Percentiles rank a stretch among this genome's conserved stretches.
Evolutionary conservation across 2,888 invertebrate species (phyloP).

Genomic region (Euclidia mi): DNA sequence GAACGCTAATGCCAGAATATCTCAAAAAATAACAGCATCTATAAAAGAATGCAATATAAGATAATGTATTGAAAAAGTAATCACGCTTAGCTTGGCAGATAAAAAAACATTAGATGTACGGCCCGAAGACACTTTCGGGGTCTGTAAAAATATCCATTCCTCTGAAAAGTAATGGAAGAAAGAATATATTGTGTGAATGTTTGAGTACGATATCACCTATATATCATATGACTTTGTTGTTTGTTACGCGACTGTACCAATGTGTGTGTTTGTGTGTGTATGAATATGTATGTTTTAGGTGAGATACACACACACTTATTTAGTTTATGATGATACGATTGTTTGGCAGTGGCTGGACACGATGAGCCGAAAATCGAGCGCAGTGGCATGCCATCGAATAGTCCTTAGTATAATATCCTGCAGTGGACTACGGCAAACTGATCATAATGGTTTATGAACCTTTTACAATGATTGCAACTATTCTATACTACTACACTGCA

Average conservation of each 20-base stretch:
- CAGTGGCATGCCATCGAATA: too few species aligned
- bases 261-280: background rate
- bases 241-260: too few species aligned
- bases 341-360: too few species aligned
- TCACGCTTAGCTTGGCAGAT: constrained; percentile 28
- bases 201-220: background rate
- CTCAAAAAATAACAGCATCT: too few species aligned
- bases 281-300: too few species aligned
- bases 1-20: background rate
- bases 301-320: background rate
- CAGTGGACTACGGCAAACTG: too few species aligned
- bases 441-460: too few species aligned
- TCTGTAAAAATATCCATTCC: constrained; percentile 4
- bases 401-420: too few species aligned
- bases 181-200: background rate
- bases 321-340: too few species aligned
- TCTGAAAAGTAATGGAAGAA: constrained; percentile 5
- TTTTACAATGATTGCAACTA: too few species aligned
- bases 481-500: too few species aligned
- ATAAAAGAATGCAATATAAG: constrained; percentile 33
- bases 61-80: constrained; percentile 56
- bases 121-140: constrained; percentile 1
- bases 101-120: constrained; percentile 39
- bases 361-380: too few species aligned
- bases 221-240: constrained; percentile 1